Conservation (phyloP, 2,797 vertebrate species). For the Gymnopithys bicolor region DNA sequence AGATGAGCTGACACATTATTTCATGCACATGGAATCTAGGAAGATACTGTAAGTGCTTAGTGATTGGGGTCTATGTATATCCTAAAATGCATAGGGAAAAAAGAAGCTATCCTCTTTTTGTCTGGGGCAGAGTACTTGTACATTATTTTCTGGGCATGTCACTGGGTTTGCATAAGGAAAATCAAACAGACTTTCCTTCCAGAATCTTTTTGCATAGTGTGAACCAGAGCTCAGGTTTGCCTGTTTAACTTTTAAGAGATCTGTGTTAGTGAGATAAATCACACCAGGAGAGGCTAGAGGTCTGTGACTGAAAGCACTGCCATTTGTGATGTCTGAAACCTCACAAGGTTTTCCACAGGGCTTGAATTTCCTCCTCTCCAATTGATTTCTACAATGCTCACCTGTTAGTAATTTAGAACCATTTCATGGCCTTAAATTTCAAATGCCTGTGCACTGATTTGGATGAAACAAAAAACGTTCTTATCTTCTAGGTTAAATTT, state of each 20-base stretch:
- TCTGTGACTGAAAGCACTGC: background rate
- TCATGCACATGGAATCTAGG: background rate
- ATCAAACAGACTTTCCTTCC: background rate
- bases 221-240: background rate
- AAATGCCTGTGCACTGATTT: background rate
- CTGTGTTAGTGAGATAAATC: background rate
- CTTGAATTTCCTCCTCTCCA: background rate
- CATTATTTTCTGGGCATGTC: background rate
- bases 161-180: background rate
- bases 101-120: background rate
- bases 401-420: background rate
- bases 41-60: background rate
- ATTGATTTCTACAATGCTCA: background rate
- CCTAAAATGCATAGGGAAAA: background rate
- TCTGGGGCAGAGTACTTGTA: background rate
- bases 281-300: background rate
- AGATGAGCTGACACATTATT: background rate
- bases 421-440: background rate
- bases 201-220: background rate
- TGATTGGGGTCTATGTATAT: background rate
- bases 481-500: background rate
- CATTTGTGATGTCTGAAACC: background rate
- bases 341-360: background rate
- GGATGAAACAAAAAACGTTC: background rate
- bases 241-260: background rate